Evolutionary conservation across 2,888 invertebrate species (phyloP).

Genomic region (Euplexia lucipara): DNA sequence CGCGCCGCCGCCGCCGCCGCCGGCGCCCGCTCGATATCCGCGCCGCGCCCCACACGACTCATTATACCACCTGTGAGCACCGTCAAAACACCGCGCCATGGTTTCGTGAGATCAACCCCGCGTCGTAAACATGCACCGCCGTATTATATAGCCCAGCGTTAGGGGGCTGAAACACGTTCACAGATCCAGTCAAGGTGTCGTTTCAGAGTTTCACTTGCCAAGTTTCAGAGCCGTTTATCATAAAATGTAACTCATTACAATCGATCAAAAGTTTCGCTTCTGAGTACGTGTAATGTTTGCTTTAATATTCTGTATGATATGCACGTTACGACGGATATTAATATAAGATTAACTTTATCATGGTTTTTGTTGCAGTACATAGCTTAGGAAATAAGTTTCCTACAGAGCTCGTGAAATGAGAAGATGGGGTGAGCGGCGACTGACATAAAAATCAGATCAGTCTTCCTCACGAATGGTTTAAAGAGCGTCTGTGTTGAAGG

Average conservation of each 20-base stretch:
- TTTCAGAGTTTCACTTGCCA: conserved; percentile 22
- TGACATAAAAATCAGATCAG: conserved; percentile 54
- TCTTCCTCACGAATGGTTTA: conserved; percentile 21
- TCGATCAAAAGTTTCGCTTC: conserved; percentile 46
- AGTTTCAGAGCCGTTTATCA: conserved; percentile 44
- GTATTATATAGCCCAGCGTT: conserved; percentile 50
- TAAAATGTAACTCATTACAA: conserved; percentile 46
- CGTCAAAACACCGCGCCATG: conserved; percentile 86
- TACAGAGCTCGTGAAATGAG: conserved; percentile 23
- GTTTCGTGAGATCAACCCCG: conserved; percentile 70
- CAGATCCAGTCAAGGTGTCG: conserved; percentile 37
- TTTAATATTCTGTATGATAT: conserved; percentile 41
- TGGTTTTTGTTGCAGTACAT: conserved; percentile 27
- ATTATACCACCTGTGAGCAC: conserved; percentile 89
- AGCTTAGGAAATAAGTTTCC: conserved; percentile 27
- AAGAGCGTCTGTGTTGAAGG: conserved; percentile 24
- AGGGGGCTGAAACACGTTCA: conserved; percentile 45
- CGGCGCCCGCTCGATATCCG: conserved; percentile 78
- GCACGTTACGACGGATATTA: conserved; percentile 26
- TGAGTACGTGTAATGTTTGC: conserved; percentile 31
- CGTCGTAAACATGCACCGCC: conserved; percentile 58
- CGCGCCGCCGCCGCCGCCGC: conserved; percentile 80
- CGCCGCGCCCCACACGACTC: conserved; percentile 84
- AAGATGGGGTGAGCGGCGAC: conserved; percentile 26
- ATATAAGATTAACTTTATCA: conserved; percentile 14